phyloP scores from a whole-genome alignment of 2,888 invertebrate species.

The Orchesella flavescens region DNA sequence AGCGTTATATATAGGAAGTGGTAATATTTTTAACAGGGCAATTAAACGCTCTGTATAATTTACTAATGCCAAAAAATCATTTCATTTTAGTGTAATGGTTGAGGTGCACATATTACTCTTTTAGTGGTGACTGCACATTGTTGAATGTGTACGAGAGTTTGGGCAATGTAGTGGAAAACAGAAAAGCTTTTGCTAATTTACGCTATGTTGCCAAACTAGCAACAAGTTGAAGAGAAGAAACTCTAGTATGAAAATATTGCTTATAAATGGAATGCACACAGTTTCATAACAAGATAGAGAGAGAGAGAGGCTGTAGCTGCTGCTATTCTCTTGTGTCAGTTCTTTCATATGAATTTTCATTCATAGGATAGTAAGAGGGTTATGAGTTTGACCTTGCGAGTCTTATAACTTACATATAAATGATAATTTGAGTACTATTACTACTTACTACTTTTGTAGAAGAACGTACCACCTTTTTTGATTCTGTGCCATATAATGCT shows the following conservation, averaged over 20 bases:
- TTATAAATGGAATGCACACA: slow-evolving; percentile 38
- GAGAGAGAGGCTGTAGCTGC: slow-evolving; percentile 9
- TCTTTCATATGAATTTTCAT: slow-evolving; percentile 36
- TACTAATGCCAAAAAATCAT: slow-evolving; percentile 47
- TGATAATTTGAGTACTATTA: slow-evolving; percentile 56
- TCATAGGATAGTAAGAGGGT: slow-evolving; percentile 43
- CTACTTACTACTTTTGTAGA: slow-evolving; percentile 28
- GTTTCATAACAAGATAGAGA: slow-evolving; percentile 37
- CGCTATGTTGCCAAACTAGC: slow-evolving; percentile 44
- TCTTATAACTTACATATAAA: slow-evolving; percentile 34
- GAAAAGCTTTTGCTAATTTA: slow-evolving; percentile 42
- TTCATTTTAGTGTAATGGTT: slow-evolving; percentile 16
- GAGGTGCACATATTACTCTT: slow-evolving; percentile 39
- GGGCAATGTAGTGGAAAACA: slow-evolving; percentile 56
- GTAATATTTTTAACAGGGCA: slow-evolving; percentile 37
- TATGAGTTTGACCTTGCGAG: slow-evolving; percentile 63
- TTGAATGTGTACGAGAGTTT: slow-evolving; percentile 22
- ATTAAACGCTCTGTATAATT: slow-evolving; percentile 51
- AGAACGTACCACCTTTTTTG: slow-evolving; percentile 59
- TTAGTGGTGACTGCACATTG: slow-evolving; percentile 58
- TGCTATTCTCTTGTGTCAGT: slow-evolving; percentile 17
- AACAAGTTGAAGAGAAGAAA: slow-evolving; percentile 51
- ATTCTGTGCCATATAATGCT: slow-evolving; percentile 59
- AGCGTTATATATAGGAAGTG: slow-evolving; percentile 45
- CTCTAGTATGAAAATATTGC: slow-evolving; percentile 43